phyloP scores from a whole-genome alignment of 2,888 invertebrate genomes.

The Harpalus rubripes region DNA sequence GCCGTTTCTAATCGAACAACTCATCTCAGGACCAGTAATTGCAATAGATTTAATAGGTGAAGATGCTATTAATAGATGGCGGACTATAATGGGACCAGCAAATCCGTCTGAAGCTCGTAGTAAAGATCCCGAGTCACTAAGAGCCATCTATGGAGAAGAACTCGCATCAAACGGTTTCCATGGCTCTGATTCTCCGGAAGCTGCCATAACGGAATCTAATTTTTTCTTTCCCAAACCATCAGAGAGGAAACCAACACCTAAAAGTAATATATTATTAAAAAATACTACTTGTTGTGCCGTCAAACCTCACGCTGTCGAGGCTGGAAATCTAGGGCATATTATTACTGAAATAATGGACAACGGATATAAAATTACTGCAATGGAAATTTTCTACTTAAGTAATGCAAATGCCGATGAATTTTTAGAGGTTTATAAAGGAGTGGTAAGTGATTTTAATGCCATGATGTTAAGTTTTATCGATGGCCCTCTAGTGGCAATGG shows the following conservation, averaged over 20 bases:
- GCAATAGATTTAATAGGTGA: conserved; percentile 88
- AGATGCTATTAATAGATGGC: conserved; percentile 82
- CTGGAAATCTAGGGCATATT: conserved; percentile 86
- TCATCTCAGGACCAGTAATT: conserved; percentile 85
- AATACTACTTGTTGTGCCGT: conserved; percentile 90
- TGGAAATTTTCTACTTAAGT: conserved; percentile 89
- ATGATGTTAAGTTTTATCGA: conserved; percentile 92
- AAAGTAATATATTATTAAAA: conserved; percentile 76
- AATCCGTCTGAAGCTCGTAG: conserved; percentile 82
- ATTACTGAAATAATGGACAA: conserved; percentile 86
- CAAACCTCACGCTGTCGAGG: conserved; percentile 93
- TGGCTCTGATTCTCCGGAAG: conserved; percentile 81
- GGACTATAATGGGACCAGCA: conserved; percentile 81
- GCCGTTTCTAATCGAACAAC: conserved; percentile 83
- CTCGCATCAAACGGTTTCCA: conserved; percentile 85
- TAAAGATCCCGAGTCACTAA: conserved; percentile 80
- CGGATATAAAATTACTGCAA: conserved; percentile 88
- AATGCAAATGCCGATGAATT: conserved; percentile 93
- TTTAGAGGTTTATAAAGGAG: conserved; percentile 94
- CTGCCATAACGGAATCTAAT: conserved; percentile 79
- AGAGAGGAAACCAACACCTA: conserved; percentile 70
- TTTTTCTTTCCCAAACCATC: conserved; percentile 81
- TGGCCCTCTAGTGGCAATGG: conserved; percentile 92
- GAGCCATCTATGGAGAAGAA: conserved; percentile 85
- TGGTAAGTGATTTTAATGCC: conserved; percentile 87